These are phyloP conservation scores for Marmota monax DNA, from an alignment of 2,113 vertebrate genomes.

Conservation along the genomic window DNA sequence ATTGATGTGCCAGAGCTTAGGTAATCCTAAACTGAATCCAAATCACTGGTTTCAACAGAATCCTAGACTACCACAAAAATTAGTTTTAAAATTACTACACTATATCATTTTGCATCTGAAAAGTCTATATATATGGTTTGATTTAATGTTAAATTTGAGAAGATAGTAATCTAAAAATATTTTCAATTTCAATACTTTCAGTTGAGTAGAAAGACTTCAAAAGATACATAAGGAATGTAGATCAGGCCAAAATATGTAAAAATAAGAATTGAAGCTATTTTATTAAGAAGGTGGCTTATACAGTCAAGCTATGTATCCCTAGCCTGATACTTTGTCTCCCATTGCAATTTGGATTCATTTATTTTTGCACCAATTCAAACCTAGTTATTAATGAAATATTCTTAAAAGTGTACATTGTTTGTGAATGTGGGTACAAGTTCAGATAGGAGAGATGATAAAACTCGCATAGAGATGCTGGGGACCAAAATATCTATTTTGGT, in stretches of 20 bases:
- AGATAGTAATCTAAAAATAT: neutral
- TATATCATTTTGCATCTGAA: neutral
- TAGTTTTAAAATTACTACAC: neutral
- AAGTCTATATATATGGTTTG: neutral
- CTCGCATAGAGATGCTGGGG: neutral
- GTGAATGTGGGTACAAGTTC: neutral
- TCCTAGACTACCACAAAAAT: neutral
- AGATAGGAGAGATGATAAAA: neutral
- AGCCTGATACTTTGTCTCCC: neutral
- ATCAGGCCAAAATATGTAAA: neutral
- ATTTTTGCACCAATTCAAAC: neutral
- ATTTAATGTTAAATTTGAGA: slow-evolving; percentile 29
- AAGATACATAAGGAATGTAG: neutral
- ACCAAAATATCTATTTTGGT: neutral
- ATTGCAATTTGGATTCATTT: neutral
- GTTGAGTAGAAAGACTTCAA: neutral
- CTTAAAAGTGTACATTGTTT: neutral
- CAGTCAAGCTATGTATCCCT: neutral
- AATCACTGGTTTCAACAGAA: neutral
- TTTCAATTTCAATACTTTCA: neutral
- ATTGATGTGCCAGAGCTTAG: neutral
- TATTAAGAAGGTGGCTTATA: neutral
- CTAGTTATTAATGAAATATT: neutral
- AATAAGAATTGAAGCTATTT: neutral
- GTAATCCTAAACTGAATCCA: neutral